phyloP scores from a whole-genome alignment of 2,113 vertebrate genomes.

The Ctenomys sociabilis region DNA sequence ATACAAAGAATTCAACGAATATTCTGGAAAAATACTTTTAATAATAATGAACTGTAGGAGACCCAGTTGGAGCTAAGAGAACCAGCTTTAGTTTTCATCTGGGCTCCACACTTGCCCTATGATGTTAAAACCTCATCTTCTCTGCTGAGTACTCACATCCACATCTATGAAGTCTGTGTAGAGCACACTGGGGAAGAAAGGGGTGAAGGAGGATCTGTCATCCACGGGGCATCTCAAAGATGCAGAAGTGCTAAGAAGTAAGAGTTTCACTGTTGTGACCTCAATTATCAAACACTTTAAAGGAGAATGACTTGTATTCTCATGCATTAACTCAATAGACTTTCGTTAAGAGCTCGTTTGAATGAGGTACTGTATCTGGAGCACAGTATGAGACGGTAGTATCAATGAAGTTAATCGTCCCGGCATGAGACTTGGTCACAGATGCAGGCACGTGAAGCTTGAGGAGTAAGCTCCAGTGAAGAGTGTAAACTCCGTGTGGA shows the following conservation, averaged over 20 bases:
- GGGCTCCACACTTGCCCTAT: fast-evolving
- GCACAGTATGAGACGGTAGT: neutral
- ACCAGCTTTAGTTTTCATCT: neutral
- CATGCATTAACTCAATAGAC: neutral
- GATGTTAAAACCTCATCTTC: slow-evolving; percentile 3
- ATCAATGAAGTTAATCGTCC: neutral
- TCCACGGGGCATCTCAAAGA: neutral
- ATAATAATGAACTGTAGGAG: neutral
- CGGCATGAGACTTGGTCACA: neutral
- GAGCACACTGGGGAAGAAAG: neutral
- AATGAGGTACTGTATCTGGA: neutral
- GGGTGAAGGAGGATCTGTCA: neutral
- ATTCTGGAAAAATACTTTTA: slow-evolving; percentile 6
- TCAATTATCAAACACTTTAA: neutral
- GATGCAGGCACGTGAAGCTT: neutral
- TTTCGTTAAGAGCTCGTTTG: neutral
- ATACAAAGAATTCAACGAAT: neutral
- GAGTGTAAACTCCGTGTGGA: neutral
- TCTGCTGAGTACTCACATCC: neutral
- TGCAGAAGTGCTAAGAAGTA: neutral
- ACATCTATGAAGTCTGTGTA: neutral
- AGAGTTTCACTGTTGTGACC: neutral
- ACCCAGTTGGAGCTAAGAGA: neutral
- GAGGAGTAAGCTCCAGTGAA: neutral
- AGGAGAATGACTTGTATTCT: neutral